Percentiles rank a stretch among this genome's conserved stretches.
Evolutionary conservation across 2,113 vertebrate species (phyloP).

Genomic region (Seriola aureovittata): DNA sequence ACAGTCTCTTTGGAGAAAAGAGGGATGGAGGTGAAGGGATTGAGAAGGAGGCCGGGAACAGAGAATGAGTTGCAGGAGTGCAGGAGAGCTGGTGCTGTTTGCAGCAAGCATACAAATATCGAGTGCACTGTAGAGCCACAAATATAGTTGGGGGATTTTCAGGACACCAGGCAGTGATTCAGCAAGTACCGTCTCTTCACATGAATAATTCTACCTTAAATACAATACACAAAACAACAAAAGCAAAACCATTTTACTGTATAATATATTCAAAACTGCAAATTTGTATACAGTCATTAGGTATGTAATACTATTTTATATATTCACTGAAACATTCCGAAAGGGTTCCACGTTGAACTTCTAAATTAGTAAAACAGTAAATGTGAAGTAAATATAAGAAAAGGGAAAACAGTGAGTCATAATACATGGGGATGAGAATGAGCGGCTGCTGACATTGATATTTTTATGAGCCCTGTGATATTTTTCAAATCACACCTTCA

Average conservation of each 20-base stretch:
- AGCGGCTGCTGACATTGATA: conserved; percentile 7
- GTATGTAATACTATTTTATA: not conserved
- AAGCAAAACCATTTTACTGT: not conserved
- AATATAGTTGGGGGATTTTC: conserved; percentile 1
- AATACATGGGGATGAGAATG: not conserved
- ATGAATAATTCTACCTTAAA: not conserved
- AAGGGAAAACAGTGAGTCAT: not conserved
- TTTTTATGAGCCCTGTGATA: conserved; percentile 50
- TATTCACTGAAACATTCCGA: not conserved
- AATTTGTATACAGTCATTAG: not conserved
- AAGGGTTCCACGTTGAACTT: not conserved
- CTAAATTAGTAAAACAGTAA: not conserved
- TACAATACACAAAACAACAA: not conserved
- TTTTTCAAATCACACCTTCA: conserved; percentile 46
- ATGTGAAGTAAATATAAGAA: not conserved
- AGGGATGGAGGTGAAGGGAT: conserved; percentile 49
- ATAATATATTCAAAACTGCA: not conserved
- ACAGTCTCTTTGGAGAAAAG: conserved; percentile 53
- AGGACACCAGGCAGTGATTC: conserved; percentile 16
- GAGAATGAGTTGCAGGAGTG: conserved; percentile 75
- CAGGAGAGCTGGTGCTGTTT: not conserved
- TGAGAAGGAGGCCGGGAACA: conserved; percentile 62
- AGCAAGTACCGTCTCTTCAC: not conserved
- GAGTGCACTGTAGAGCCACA: not conserved
- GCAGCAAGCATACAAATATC: conserved; percentile 23